These are phyloP conservation scores for Drepana falcataria DNA, from an alignment of 2,888 invertebrate genomes.

Conservation along the genomic window DNA sequence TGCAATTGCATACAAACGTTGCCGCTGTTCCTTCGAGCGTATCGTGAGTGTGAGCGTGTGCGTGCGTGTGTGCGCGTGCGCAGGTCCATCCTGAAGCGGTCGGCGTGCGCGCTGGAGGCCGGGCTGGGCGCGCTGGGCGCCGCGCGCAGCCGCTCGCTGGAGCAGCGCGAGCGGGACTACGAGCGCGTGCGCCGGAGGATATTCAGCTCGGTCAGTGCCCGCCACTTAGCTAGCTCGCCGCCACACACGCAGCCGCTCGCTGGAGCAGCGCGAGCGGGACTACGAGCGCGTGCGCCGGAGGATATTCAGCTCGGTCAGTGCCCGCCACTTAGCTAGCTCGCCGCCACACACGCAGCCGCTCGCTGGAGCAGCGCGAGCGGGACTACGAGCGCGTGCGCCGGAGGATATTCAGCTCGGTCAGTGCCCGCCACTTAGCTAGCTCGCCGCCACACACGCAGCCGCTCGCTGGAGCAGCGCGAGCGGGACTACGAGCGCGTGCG, in stretches of 20 bases:
- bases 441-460: conserved; percentile 29
- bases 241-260: conserved; percentile 84
- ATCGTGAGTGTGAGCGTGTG: too few species aligned
- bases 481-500: conserved; percentile 92
- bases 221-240: too few species aligned
- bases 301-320: conserved; percentile 85
- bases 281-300: conserved; percentile 91
- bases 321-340: too few species aligned
- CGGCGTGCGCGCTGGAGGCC: conserved; percentile 88
- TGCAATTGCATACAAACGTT: too few species aligned
- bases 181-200: conserved; percentile 91
- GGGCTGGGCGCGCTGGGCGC: conserved; percentile 35
- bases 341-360: conserved; percentile 74
- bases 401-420: conserved; percentile 87
- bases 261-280: conserved; percentile 94
- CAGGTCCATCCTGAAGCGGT: conserved; percentile 91
- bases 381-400: conserved; percentile 91
- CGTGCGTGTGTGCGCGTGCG: not conserved
- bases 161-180: conserved; percentile 94
- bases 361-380: conserved; percentile 94
- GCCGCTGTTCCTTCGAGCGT: too few species aligned
- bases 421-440: conserved; percentile 25
- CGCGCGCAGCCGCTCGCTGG: conserved; percentile 86
- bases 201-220: conserved; percentile 80
- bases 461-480: not conserved